Percentiles rank a stretch among this genome's conserved stretches.
Evolutionary conservation across 1,140 invertebrate genomes (phyloP).

Genomic region (Drosophila carrolli): DNA sequence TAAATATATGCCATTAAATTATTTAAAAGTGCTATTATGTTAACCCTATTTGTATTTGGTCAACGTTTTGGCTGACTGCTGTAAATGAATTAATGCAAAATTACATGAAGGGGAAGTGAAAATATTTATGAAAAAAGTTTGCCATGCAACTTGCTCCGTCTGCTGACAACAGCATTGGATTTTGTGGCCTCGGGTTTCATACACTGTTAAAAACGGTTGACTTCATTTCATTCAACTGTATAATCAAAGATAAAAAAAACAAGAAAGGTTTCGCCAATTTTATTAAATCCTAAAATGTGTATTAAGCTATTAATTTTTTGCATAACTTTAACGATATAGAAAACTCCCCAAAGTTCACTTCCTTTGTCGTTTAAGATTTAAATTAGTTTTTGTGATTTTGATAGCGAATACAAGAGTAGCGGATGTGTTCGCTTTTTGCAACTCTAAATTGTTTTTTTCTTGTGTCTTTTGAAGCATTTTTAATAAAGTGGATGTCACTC

Average conservation of each 20-base stretch:
- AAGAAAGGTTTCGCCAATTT: no score
- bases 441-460: not conserved
- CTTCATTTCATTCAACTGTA: no score
- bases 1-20: not conserved
- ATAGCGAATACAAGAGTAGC: not conserved
- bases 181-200: no score
- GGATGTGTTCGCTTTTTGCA: not conserved
- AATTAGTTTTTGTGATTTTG: not conserved
- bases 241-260: not conserved
- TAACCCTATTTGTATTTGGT: not conserved
- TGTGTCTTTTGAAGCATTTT: not conserved
- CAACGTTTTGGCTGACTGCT: not conserved
- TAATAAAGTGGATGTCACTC: constrained; percentile 6
- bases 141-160: not conserved
- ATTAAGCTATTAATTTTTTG: no score
- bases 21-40: not conserved
- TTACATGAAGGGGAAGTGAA: not conserved
- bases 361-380: not conserved
- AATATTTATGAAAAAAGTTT: constrained; percentile 17
- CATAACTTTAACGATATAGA: no score
- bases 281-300: not conserved
- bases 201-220: not conserved
- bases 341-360: not conserved
- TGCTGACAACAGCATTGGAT: not conserved
- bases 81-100: not conserved